These are phyloP conservation scores for Caligus rogercresseyi DNA, from an alignment of 1,140 invertebrate genomes.

Conservation along the genomic window DNA sequence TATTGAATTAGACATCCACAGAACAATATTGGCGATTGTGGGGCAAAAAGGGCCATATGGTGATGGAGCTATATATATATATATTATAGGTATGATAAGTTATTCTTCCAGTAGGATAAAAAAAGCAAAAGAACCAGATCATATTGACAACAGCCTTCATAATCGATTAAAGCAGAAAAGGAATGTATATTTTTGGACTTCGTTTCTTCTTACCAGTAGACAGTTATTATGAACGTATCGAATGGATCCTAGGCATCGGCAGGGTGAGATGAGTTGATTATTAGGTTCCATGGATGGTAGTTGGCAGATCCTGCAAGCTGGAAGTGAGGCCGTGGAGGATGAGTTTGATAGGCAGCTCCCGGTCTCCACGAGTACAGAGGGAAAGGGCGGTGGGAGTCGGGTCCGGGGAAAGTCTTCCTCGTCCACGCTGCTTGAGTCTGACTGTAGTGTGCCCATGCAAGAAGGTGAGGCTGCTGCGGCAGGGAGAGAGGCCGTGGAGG, in stretches of 20 bases:
- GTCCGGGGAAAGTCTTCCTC: neutral
- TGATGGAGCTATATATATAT: no score
- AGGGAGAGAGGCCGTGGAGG: neutral
- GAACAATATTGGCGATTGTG: no score
- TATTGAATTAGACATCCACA: no score
- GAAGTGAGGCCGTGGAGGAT: constrained; percentile 27
- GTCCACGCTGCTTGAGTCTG: neutral
- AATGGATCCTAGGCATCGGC: constrained; percentile 36
- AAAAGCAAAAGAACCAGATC: no score
- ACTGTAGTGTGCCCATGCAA: neutral
- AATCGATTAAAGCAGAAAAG: no score
- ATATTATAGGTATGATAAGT: no score
- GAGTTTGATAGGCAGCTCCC: constrained; percentile 21
- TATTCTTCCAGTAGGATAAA: no score
- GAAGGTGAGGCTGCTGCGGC: neutral
- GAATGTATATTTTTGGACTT: no score
- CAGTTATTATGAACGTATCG: constrained; percentile 36
- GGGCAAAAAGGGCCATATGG: no score
- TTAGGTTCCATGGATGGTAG: constrained; percentile 30
- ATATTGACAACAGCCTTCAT: no score
- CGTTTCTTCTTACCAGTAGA: constrained; percentile 36
- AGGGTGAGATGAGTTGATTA: constrained; percentile 36
- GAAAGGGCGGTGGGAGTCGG: neutral
- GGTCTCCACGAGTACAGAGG: neutral
- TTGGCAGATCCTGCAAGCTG: constrained; percentile 37